phyloP scores from a whole-genome alignment of 1,140 invertebrate genomes.

The Saccostrea cuccullata region DNA sequence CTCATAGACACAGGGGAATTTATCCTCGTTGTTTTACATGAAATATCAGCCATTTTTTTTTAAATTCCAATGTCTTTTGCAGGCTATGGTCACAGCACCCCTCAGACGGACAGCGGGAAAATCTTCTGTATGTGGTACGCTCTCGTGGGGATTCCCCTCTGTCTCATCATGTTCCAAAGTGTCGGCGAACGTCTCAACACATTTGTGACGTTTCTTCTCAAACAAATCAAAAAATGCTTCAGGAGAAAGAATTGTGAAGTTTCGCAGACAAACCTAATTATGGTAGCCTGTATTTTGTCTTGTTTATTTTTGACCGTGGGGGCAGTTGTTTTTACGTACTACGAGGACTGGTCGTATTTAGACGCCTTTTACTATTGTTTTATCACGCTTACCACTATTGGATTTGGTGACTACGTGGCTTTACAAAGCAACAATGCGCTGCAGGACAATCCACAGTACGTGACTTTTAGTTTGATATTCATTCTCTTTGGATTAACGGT shows the following conservation, averaged over 20 bases:
- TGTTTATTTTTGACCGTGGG: constrained; percentile 97
- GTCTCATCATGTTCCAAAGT: constrained; percentile 79
- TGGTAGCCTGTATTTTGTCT: constrained; percentile 93
- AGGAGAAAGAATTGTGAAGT: constrained; percentile 81
- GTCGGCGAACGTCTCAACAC: constrained; percentile 79
- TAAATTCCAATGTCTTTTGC: constrained; percentile 64
- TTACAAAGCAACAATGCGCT: constrained; percentile 95
- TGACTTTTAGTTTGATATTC: constrained; percentile 98
- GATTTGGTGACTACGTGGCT: constrained; percentile 85
- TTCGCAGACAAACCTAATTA: constrained; percentile 99
- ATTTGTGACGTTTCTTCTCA: constrained; percentile 76
- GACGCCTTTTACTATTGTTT: constrained; percentile 99
- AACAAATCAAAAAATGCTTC: constrained; percentile 75
- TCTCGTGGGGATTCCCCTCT: constrained; percentile 76
- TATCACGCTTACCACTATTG: constrained; percentile 98
- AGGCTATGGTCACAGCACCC: constrained; percentile 81
- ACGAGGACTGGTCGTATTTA: constrained; percentile 98
- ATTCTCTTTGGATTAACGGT: constrained; percentile 99
- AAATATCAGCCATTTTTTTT: no score
- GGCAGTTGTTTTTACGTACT: constrained; percentile 95
- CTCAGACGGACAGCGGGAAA: constrained; percentile 78
- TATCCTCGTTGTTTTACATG: no score
- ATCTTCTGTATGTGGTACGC: constrained; percentile 79
- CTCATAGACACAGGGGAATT: no score
- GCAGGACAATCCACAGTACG: constrained; percentile 97